These are phyloP conservation scores for Hoplias malabaricus DNA, from an alignment of 2,113 vertebrate species.

Conservation along the genomic window DNA sequence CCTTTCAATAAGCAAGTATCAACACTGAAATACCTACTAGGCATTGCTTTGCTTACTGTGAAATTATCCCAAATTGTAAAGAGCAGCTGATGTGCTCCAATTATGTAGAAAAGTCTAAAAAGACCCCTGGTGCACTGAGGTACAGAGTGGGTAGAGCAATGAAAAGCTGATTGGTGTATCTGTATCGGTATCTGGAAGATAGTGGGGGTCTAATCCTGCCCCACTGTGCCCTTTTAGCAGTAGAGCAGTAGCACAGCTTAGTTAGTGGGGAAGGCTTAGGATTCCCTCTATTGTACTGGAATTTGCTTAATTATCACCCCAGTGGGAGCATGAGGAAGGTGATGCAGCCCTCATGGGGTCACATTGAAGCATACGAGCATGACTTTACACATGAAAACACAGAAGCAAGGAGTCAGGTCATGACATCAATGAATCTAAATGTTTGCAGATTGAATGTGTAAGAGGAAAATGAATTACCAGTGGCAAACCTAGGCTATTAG, in stretches of 20 bases:
- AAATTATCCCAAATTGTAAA: too few species aligned
- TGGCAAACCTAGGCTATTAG: too few species aligned
- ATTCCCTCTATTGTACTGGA: conserved; percentile 84
- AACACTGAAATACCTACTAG: too few species aligned
- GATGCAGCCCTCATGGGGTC: conserved; percentile 49
- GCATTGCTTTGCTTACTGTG: too few species aligned
- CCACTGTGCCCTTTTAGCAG: conserved; percentile 73
- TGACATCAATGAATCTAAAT: not conserved
- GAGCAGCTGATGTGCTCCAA: too few species aligned
- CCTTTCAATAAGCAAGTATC: too few species aligned
- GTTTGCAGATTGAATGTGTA: not conserved
- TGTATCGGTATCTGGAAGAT: conserved; percentile 41
- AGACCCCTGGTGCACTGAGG: too few species aligned
- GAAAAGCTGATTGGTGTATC: conserved; percentile 58
- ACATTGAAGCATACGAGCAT: conserved; percentile 55
- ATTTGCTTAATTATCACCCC: conserved; percentile 93
- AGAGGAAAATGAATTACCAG: not conserved
- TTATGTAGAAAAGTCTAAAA: too few species aligned
- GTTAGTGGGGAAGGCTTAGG: conserved; percentile 79
- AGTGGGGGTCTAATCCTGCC: conserved; percentile 63
- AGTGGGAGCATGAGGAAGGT: conserved; percentile 67
- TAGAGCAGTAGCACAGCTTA: conserved; percentile 79
- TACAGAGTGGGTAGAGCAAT: conserved; percentile 32
- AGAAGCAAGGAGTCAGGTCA: conserved; percentile 5
- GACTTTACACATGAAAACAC: conserved; percentile 37